These are phyloP conservation scores for Neogobius melanostomus DNA, from an alignment of 2,113 vertebrate species.

Conservation along the genomic window DNA sequence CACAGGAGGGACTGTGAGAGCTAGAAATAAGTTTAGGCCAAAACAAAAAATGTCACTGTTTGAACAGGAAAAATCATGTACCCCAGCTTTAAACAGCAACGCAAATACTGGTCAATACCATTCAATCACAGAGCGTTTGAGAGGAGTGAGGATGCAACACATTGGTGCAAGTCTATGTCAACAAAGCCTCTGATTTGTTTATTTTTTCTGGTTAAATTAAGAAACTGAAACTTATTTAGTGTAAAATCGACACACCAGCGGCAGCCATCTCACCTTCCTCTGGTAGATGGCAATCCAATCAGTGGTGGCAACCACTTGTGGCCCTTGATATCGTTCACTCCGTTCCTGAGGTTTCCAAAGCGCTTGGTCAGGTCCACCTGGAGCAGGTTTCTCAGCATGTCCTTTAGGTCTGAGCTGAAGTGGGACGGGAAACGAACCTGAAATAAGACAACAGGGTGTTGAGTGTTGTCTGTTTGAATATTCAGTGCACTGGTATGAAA, in stretches of 20 bases:
- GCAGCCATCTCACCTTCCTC: conserved; percentile 80
- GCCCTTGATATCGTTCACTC: conserved; percentile 92
- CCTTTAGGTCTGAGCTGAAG: conserved; percentile 94
- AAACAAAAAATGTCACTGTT: too few relatives aligned
- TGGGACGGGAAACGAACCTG: conserved; percentile 92
- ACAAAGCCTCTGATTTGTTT: neutral
- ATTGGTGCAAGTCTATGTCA: too few relatives aligned
- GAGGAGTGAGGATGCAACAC: too few relatives aligned
- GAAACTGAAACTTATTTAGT: neutral
- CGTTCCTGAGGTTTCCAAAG: conserved; percentile 93
- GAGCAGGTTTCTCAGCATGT: conserved; percentile 89
- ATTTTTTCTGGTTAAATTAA: neutral
- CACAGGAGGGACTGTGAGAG: too few relatives aligned
- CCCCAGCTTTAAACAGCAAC: too few relatives aligned
- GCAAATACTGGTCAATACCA: too few relatives aligned
- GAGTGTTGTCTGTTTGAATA: neutral
- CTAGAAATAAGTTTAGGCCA: too few relatives aligned
- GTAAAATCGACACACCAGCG: conserved; percentile 6
- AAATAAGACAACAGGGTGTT: neutral
- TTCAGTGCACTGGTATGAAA: too few relatives aligned
- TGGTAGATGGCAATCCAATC: conserved; percentile 97
- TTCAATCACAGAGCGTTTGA: too few relatives aligned
- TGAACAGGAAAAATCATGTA: too few relatives aligned
- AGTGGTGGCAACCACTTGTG: conserved; percentile 93
- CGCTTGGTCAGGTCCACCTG: conserved; percentile 95